Base-by-base conservation (phyloP, 2,113 vertebrate species). In the Cyrtonyx montezumae region DNA sequence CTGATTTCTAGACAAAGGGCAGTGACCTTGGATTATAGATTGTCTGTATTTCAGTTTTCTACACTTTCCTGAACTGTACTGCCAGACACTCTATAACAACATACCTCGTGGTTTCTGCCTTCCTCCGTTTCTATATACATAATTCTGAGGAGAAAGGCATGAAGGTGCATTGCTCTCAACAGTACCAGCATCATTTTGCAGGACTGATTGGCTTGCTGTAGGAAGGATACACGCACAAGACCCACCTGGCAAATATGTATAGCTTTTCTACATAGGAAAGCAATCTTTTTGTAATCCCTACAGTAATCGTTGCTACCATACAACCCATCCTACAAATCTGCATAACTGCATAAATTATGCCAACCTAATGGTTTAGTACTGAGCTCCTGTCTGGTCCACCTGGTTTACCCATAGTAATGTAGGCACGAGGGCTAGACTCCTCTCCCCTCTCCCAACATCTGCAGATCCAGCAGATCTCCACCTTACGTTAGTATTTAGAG, bases 401-500 rank as follows among this genome's bases (percentile, higher is more conserved):
- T 69, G 8, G 11, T 70, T 82, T 10, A 48, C 1, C 7, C 2
- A 2, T 19, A 74, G 21, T 16, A 62, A 16, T 2, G 2, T 7
- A 61, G 51, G 43, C 8, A 48, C 8, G 7, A 84, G 14, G 12
- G 22, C n/a, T n/a, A 84, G 26, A 63, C 8, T 55, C 5, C 46
- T 65, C 40, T 80, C 26, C 5, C 5, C 2, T 4, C 8, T 7
- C 17, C 5, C 2, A 30, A 1, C 1, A 15, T 1, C 0, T 42
- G 49, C 26, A 82, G 59, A 87, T n/a, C 20, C 11, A 80, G 30
- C 19, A 78, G 14, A 59, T 14, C 25, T 46, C 23, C 34, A 59
- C 12, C 28, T 82, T 5, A 0, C 22, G 30, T 12, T 0, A 0
- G 6, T 46, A 13, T 19, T 11, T 15, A 83, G 43, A 37, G 2